phyloP scores from a whole-genome alignment of 2,888 invertebrate species.

The Drosophila multiciliata region DNA sequence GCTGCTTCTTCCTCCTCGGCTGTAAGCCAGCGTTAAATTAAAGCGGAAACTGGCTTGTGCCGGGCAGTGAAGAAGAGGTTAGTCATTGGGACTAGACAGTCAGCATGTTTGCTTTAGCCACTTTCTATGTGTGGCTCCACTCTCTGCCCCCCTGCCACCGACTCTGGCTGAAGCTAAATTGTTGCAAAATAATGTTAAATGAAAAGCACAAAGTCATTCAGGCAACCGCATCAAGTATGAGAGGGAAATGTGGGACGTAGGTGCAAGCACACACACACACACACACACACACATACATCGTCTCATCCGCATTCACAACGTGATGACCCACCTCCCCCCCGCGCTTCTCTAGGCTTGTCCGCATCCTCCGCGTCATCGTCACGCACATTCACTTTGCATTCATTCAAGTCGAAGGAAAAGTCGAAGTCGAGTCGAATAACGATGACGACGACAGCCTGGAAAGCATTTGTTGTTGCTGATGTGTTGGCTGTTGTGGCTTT shows the following conservation, averaged over 20 bases:
- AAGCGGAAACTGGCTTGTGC: slow-evolving; percentile 74
- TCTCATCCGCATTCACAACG: slow-evolving; percentile 44
- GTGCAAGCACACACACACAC: slow-evolving; percentile 14
- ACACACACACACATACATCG: neutral
- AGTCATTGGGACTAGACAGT: slow-evolving; percentile 11
- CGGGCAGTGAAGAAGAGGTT: slow-evolving; percentile 15
- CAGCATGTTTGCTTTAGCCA: slow-evolving; percentile 68
- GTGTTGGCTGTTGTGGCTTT: slow-evolving; percentile 28
- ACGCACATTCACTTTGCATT: slow-evolving; percentile 80
- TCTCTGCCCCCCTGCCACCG: slow-evolving; percentile 30
- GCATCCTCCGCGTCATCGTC: slow-evolving; percentile 63
- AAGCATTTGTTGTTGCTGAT: slow-evolving; percentile 37
- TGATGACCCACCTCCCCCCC: slow-evolving; percentile 1
- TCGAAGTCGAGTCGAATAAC: slow-evolving; percentile 19
- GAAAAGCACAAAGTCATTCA: slow-evolving; percentile 81
- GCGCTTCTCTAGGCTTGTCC: neutral
- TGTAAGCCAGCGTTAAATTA: slow-evolving; percentile 74
- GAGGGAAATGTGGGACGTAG: neutral
- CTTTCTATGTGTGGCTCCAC: slow-evolving; percentile 63
- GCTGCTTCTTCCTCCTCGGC: slow-evolving; percentile 18
- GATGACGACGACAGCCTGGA: slow-evolving; percentile 40
- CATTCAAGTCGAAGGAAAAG: slow-evolving; percentile 57
- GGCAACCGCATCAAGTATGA: slow-evolving; percentile 30
- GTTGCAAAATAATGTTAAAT: slow-evolving; percentile 79
- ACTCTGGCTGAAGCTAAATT: slow-evolving; percentile 51